A percentile compares a stretch with the other conserved stretches of the same genome.
phyloP scores from a whole-genome alignment of 2,888 invertebrate species.

The Alloscopus bannaensis region DNA sequence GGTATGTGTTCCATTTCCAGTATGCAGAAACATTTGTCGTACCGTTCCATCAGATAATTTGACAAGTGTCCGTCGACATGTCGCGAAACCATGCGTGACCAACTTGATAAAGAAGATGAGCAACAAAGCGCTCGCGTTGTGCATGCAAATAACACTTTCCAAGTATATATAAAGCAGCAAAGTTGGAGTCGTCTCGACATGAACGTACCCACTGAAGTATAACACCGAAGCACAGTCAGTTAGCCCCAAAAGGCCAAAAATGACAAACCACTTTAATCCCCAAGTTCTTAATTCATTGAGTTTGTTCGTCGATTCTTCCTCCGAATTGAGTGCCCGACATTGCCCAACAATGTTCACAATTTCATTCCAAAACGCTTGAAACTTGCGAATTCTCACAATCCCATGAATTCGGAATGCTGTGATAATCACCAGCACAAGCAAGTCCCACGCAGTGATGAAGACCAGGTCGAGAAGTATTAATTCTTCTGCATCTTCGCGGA shows the following conservation, averaged over 20 bases:
- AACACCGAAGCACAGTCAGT: constrained; percentile 1
- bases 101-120: constrained; percentile 36
- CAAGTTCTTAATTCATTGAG: neutral
- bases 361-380: constrained; percentile 8
- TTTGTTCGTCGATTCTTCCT: neutral
- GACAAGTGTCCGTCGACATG: constrained; percentile 2
- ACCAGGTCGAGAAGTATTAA: neutral
- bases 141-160: constrained; percentile 21
- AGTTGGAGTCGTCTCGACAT: neutral
- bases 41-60: neutral
- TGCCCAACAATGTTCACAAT: constrained; percentile 15
- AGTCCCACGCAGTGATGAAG: neutral
- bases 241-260: constrained; percentile 1
- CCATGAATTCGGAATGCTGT: neutral
- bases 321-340: neutral
- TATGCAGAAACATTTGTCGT: neutral
- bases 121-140: constrained; percentile 28
- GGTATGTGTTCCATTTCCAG: neutral
- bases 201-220: constrained; percentile 8
- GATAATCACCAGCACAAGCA: neutral
- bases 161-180: neutral
- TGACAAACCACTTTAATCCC: constrained; percentile 13
- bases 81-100: constrained; percentile 9
- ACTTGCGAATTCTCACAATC: neutral
- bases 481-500: neutral